Conservation (phyloP, 2,797 vertebrate species). For the Microctenopoma lineatum region DNA sequence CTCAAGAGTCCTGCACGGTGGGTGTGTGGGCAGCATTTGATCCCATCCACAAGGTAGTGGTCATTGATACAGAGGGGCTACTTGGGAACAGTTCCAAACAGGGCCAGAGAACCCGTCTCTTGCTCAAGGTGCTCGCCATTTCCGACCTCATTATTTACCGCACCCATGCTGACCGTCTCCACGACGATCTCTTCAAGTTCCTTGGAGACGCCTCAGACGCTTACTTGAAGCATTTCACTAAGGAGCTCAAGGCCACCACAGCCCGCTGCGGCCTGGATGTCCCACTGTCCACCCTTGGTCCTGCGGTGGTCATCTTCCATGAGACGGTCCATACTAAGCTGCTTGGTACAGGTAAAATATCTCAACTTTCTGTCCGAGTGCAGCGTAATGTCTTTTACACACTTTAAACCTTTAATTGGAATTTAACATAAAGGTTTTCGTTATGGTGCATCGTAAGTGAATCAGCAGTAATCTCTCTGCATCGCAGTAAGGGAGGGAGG, state of each 20-base stretch:
- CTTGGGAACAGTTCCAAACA: slow-evolving; percentile 95
- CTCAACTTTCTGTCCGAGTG: not conserved
- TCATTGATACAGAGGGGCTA: slow-evolving; percentile 96
- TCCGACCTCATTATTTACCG: slow-evolving; percentile 98
- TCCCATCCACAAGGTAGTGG: slow-evolving; percentile 91
- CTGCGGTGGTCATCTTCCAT: slow-evolving; percentile 98
- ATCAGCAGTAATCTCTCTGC: not conserved
- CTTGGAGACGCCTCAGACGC: slow-evolving; percentile 97
- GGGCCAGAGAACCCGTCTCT: slow-evolving; percentile 96
- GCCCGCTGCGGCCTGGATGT: slow-evolving; percentile 97
- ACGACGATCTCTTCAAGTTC: slow-evolving; percentile 99
- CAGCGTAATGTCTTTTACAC: not conserved
- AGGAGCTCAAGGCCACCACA: slow-evolving; percentile 96
- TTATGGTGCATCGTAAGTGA: not conserved
- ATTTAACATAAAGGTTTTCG: not conserved
- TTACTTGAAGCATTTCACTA: slow-evolving; percentile 98
- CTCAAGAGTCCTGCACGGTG: slow-evolving; percentile 97
- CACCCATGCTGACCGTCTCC: slow-evolving; percentile 96
- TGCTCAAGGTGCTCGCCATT: slow-evolving; percentile 97
- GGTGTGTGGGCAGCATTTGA: slow-evolving; percentile 98
- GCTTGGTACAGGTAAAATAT: slow-evolving; percentile 85
- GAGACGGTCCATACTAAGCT: slow-evolving; percentile 98
- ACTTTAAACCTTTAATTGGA: not conserved
- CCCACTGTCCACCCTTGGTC: slow-evolving; percentile 95
- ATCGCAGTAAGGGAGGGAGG: not conserved